Percentiles rank a stretch among this genome's conserved stretches.
Conservation (phyloP, 2,888 invertebrate species). For the Trichogramma dendrolimi region DNA sequence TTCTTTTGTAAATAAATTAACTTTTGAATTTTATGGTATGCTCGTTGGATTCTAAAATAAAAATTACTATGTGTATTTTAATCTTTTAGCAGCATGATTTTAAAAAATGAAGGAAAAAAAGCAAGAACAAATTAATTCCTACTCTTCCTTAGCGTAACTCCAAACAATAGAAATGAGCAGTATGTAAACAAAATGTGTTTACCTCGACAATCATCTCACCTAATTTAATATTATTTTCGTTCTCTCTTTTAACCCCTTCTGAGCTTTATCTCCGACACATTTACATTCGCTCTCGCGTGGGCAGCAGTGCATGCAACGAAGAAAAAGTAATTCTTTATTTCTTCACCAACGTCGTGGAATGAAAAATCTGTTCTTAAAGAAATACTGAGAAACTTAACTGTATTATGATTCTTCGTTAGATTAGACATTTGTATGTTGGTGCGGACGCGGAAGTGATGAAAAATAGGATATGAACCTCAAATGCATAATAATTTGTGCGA, state of each 20-base stretch:
- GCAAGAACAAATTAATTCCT: background rate
- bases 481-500: too few species aligned
- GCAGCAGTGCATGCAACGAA: background rate
- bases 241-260: too few species aligned
- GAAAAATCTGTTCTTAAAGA: too few species aligned
- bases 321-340: constrained; percentile 22
- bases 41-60: too few species aligned
- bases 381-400: too few species aligned
- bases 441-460: too few species aligned
- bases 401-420: too few species aligned
- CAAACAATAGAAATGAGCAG: constrained; percentile 4
- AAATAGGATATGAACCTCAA: too few species aligned
- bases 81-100: background rate
- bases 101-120: background rate
- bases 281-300: constrained; percentile 4
- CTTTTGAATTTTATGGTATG: too few species aligned
- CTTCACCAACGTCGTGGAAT: too few species aligned
- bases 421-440: too few species aligned
- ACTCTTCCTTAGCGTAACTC: background rate
- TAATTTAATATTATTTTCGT: constrained; percentile 19
- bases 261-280: constrained; percentile 21
- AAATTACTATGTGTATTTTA: background rate
- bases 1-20: too few species aligned
- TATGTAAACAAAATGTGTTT: background rate
- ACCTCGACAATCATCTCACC: constrained; percentile 4